Base-by-base conservation (phyloP, 2,888 invertebrate species). In the Ophioninae sp. region DNA sequence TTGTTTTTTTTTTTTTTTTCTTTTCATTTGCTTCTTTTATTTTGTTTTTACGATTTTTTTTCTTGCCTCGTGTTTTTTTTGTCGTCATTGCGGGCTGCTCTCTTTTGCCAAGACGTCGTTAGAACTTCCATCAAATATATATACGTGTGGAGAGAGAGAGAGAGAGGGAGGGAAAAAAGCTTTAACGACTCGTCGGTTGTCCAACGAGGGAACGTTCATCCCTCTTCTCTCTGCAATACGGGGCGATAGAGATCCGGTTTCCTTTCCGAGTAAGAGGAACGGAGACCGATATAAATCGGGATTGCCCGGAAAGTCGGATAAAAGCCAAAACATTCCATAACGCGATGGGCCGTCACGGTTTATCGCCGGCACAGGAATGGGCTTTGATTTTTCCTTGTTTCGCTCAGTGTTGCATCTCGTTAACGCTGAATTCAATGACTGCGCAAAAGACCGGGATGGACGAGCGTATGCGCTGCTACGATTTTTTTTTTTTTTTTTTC, bases 121-220 rank as follows among this genome's bases (percentile, higher is more conserved):
- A 75, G 72, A 64, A 76, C 79, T 79, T 70, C 72, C 84, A 75
- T 84, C 81, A 79, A 72, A 75, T 23, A 57, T 23, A 61, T n/a
- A 17, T 50, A 17, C 13, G 13, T 6, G 6, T 13, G 8, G 44
- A 44, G 41, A 7, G 44, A 10, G 0, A 44, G 44, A 10, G 50
- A 17, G 50, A 17, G 8, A 23, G 62, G 30, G 20, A 59, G 8
- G 20, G 72, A 79, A 81, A 79, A 84, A 74, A 56, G 70, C 39
- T 67, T 81, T 81, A 84, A 84, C 84, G 84, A 79, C 81, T 79
- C 41, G 81, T 72, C 68, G 74, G 79, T 79, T 67, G 81, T 76
- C 81, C 62, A 72, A 81, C 75, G 67, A 79, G 84, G 67, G 67
- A 17, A 75, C 64, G 78, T 21, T 21, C 72, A 30, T 44, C 59